These are phyloP conservation scores for Drosophila pseudoobscura DNA, from an alignment of 1,140 invertebrate species.

Conservation along the genomic window DNA sequence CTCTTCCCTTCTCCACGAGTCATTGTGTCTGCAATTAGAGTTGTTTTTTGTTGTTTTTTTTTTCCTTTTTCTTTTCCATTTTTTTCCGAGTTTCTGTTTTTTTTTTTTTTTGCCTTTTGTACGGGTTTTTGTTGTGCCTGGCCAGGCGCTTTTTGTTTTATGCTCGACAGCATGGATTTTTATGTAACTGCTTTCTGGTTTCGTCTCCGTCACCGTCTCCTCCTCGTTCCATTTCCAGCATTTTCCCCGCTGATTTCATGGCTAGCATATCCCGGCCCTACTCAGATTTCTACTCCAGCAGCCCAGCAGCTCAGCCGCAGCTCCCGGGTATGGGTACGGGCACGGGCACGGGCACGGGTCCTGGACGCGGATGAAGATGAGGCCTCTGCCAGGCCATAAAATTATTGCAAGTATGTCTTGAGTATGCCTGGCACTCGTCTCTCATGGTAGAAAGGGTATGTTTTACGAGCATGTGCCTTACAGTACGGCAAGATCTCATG, in stretches of 20 bases:
- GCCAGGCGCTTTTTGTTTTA: conserved; percentile 78
- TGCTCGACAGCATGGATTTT: conserved; percentile 78
- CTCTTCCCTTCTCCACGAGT: conserved; percentile 48
- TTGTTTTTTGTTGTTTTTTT: conserved; percentile 76
- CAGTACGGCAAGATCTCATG: conserved; percentile 59
- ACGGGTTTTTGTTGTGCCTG: conserved; percentile 58
- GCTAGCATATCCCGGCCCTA: conserved; percentile 34
- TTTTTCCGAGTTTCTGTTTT: conserved; percentile 36
- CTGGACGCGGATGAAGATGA: conserved; percentile 36
- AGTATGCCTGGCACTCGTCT: conserved; percentile 76
- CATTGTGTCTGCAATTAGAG: conserved; percentile 80
- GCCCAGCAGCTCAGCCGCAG: conserved; percentile 11
- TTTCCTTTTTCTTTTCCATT: conserved; percentile 43
- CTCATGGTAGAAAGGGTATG: conserved; percentile 65
- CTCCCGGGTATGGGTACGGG: not conserved
- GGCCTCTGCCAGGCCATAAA: conserved; percentile 75
- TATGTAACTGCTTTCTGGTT: conserved; percentile 80
- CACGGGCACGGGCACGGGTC: not conserved
- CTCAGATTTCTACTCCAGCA: conserved; percentile 5
- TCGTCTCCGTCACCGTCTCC: conserved; percentile 39
- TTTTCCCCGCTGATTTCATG: conserved; percentile 75
- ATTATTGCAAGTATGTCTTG: conserved; percentile 81
- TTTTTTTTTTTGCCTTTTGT: conserved; percentile 46
- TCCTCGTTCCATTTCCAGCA: conserved; percentile 38
- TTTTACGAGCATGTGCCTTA: conserved; percentile 74